Base-by-base conservation (phyloP, 2,113 vertebrate genomes). In the Camarhynchus parvulus region DNA sequence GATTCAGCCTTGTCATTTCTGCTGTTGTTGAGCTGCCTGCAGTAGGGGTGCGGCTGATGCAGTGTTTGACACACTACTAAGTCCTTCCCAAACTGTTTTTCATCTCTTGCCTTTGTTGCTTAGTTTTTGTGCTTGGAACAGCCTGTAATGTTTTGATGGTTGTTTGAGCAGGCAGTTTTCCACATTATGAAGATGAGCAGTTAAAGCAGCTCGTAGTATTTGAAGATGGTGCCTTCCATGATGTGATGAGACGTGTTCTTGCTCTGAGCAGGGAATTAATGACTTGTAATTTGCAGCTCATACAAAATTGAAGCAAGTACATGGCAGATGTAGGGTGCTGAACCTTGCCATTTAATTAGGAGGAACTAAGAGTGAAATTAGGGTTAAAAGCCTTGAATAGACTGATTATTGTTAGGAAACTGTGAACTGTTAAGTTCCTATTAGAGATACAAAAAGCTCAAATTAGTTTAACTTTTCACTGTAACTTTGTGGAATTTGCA, bases 191-290 rank as follows among this genome's bases (percentile, higher is more conserved):
- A 77, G 78, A 73, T 58, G 1, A 86, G 81, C 50, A 70, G 70
- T 84, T 78, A 84, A 87, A 79, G 69, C 61, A 76, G 44, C 30
- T 73, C 0, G 0, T 31, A 9, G 52, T 59, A 14, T 84, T 94
- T 87, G 76, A 87, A 69, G 81, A 53, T 46, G 55, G 7, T 83
- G 53, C 2, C 1, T 72, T 85, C 62, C 2, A 0, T 69, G 79
- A 56, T 89, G 79, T 94, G 83, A 91, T 77, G 75, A 94, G 85
- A 62, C 9, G 12, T 44, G 30, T 55, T 92, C 69, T 58, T 77
- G 53, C 46, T 55, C 85, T 59, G 44, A 93, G 68, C 58, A 55
- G 82, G 75, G 78, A 88, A 91, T 95, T 95, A 90, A 77, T 83
- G 59, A 41, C 53, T 87, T 42, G 47, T 62, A 80, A 91, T 83